Percentiles rank a stretch among this genome's conserved stretches.
Evolutionary conservation across 2,113 vertebrate genomes (phyloP).

Genomic region (Agapornis roseicollis): DNA sequence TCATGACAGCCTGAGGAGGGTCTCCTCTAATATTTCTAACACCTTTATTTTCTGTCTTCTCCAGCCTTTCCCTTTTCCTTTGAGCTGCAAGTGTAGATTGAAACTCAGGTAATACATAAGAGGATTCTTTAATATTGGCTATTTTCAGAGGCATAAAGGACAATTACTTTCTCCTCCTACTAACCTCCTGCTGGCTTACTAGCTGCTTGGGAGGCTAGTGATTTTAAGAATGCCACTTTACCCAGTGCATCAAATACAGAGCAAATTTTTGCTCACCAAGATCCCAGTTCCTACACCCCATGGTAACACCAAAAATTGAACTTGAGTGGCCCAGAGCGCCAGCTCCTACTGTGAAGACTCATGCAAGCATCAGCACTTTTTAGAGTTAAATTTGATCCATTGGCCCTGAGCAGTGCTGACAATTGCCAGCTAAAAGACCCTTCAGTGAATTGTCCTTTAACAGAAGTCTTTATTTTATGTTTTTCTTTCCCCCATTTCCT

Average conservation of each 20-base stretch:
- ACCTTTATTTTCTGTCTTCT: constrained; percentile 41
- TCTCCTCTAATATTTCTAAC: constrained; percentile 27
- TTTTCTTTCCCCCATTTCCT: constrained; percentile 12
- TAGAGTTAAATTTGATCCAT: constrained; percentile 72
- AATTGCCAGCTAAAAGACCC: constrained; percentile 76
- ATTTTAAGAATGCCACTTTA: constrained; percentile 71
- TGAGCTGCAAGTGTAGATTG: background rate
- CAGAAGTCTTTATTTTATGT: constrained; percentile 62
- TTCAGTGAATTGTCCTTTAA: constrained; percentile 75
- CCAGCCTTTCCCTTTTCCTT: constrained; percentile 19
- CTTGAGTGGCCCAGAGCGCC: constrained; percentile 70
- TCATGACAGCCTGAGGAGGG: constrained; percentile 12
- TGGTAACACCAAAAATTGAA: constrained; percentile 68
- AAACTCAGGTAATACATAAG: constrained; percentile 47
- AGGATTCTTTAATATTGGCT: constrained; percentile 66
- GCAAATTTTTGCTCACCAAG: constrained; percentile 66
- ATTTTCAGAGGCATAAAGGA: constrained; percentile 64
- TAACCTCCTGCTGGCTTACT: constrained; percentile 63
- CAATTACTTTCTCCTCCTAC: constrained; percentile 63
- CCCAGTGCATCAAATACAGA: constrained; percentile 69
- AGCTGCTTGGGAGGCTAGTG: constrained; percentile 65
- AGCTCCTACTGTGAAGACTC: constrained; percentile 73
- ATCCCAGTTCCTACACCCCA: constrained; percentile 62
- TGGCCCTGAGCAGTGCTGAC: constrained; percentile 71
- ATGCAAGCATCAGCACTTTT: constrained; percentile 71